Base-by-base conservation (phyloP, 2,113 vertebrate genomes). In the Microcebus ravelobensis region DNA sequence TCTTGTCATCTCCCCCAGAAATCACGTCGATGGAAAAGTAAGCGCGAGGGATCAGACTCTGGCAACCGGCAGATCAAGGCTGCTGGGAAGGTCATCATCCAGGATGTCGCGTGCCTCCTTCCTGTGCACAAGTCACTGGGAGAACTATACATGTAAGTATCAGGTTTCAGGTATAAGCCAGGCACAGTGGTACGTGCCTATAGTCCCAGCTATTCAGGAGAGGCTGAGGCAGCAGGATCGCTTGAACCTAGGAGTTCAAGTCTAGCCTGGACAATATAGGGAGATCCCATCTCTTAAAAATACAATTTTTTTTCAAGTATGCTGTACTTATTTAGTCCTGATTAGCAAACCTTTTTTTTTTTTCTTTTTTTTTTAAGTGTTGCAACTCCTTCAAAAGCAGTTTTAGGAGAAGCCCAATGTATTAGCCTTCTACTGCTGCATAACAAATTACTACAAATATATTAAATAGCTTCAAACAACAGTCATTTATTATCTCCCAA, bases 81-180 rank as follows among this genome's bases (percentile, higher is more conserved):
- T 52, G 99, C 99, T 0, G 99, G 99, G 3, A 99, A 99, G 80
- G 99, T 99, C 68, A 99, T 99, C 98, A 99, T 99, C 97, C 99
- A 99, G 96, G 99, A 99, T 93, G 99, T 99, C 85, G 99, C 99
- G 4, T 99, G 99, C 94, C 99, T 99, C 95, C 99, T 99, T 87
- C 99, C 99, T 1, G 99, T 99, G 73, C 99, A 99, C 98, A 99
- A 99, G 84, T 97, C 98, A 0, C 98, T 99, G 94, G 99, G 99
- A 65, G 99, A 99, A 96, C 99, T 99, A 76, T 99, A 99, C 98
- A 99, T 99, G 99, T 99, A 98, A 98, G 99, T 98, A 84, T 21
- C 45, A 0, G 0, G 11, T 50, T 74, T 94, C 25, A 63, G 12
- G 4, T 63, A 29, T 12, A 11, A 63, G 25, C 59, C 55, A 57